These are phyloP conservation scores for Mythimna vitellina DNA, from an alignment of 2,888 invertebrate genomes.

Conservation along the genomic window DNA sequence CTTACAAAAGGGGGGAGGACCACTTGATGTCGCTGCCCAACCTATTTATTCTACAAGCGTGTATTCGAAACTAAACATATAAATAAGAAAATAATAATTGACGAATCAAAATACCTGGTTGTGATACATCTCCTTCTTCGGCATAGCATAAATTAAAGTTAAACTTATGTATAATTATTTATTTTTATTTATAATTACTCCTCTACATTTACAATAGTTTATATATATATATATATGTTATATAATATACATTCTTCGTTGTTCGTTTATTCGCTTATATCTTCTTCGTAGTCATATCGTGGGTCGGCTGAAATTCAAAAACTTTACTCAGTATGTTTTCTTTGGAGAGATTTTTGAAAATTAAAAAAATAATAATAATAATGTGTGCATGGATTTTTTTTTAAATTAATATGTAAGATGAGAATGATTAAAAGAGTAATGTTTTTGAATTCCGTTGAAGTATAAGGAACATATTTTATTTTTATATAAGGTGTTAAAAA, in stretches of 20 bases:
- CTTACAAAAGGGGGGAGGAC: too few relatives aligned
- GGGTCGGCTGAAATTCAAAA: slow-evolving; percentile 71
- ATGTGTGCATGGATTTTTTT: slow-evolving; percentile 20
- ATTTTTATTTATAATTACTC: slow-evolving; percentile 40
- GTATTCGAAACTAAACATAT: background rate
- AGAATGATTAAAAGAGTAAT: slow-evolving; percentile 59
- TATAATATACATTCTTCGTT: slow-evolving; percentile 51
- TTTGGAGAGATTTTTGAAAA: slow-evolving; percentile 11
- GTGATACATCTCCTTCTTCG: slow-evolving; percentile 92
- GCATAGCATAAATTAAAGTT: slow-evolving; percentile 68
- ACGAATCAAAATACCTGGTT: slow-evolving; percentile 89
- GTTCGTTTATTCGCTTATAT: slow-evolving; percentile 52
- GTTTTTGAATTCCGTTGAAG: slow-evolving; percentile 60
- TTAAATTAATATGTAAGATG: slow-evolving; percentile 54
- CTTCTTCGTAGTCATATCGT: slow-evolving; percentile 53
- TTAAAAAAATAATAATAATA: slow-evolving; percentile 2
- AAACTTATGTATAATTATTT: slow-evolving; percentile 48
- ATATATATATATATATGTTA: slow-evolving; percentile 27
- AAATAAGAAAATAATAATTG: slow-evolving; percentile 1
- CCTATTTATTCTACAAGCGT: background rate
- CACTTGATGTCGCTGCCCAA: too few relatives aligned
- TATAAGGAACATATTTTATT: slow-evolving; percentile 23
- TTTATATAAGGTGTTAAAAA: too few relatives aligned
- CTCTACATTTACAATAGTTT: slow-evolving; percentile 40
- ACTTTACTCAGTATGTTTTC: slow-evolving; percentile 48